Evolutionary conservation across 2,113 vertebrate species (phyloP).

Genomic region (Anas platyrhynchos): DNA sequence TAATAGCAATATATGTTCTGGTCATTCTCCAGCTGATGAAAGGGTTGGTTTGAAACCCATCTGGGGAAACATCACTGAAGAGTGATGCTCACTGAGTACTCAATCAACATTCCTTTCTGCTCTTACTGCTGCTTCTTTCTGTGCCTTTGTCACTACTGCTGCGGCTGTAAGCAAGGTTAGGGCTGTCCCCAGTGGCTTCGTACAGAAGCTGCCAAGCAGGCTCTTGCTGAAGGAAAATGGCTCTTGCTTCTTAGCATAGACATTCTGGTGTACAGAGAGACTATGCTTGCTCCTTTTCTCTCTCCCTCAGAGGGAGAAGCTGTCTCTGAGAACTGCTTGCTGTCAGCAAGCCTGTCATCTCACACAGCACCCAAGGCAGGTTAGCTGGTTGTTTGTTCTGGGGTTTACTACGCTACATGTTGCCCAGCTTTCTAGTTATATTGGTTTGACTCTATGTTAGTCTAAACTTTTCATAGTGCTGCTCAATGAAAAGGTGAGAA

Average conservation of each 20-base stretch:
- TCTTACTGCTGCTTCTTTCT: neutral
- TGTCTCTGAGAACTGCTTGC: neutral
- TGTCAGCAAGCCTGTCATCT: neutral
- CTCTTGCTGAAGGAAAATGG: accelerated
- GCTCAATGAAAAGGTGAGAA: neutral
- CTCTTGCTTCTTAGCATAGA: neutral
- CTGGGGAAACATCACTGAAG: neutral
- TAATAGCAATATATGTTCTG: neutral
- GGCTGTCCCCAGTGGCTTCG: neutral
- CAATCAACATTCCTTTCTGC: neutral
- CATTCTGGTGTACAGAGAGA: accelerated
- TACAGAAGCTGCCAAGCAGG: neutral
- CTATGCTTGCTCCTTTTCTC: neutral
- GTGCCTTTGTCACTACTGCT: neutral
- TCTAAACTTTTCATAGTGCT: neutral
- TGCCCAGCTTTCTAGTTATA: neutral
- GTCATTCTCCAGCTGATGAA: neutral
- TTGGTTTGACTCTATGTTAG: neutral
- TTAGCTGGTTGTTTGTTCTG: neutral
- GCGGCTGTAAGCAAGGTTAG: neutral
- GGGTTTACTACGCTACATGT: neutral
- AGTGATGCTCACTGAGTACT: neutral
- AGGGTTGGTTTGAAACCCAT: neutral
- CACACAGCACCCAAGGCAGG: neutral
- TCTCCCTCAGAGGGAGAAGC: neutral